Conservation (phyloP, 2,797 vertebrate genomes). For the Sandelia bainsii region DNA sequence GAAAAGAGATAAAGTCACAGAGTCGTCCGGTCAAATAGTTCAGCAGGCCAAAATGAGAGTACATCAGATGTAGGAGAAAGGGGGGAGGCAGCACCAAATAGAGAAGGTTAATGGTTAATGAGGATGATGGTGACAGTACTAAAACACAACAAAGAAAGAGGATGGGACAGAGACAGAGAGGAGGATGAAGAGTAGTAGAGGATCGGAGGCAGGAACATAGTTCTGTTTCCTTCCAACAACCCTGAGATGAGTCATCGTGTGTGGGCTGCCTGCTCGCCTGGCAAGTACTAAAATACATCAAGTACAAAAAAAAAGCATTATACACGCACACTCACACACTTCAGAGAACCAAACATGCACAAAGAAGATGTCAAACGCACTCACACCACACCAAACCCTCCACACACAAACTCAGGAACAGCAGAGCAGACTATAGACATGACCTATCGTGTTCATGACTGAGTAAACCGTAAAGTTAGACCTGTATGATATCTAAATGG, state of each 20-base stretch:
- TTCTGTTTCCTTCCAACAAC: slow-evolving; percentile 78
- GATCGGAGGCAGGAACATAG: slow-evolving; percentile 65
- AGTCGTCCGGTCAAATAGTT: slow-evolving; percentile 36
- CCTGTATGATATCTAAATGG: slow-evolving; percentile 8
- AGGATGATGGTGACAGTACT: slow-evolving; percentile 4
- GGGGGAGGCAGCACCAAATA: slow-evolving; percentile 18
- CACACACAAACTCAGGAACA: slow-evolving; percentile 15
- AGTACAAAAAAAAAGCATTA: slow-evolving; percentile 59
- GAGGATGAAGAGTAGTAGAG: slow-evolving; percentile 53
- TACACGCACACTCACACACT: slow-evolving; percentile 48
- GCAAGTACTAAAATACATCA: slow-evolving; percentile 78
- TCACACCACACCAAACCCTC: slow-evolving; percentile 16
- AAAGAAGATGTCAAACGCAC: slow-evolving; percentile 67
- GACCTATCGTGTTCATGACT: slow-evolving; percentile 23
- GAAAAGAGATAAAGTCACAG: slow-evolving; percentile 65
- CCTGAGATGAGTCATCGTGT: slow-evolving; percentile 77
- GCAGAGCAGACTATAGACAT: slow-evolving; percentile 29
- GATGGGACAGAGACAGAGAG: slow-evolving; percentile 38
- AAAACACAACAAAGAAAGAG: slow-evolving; percentile 30
- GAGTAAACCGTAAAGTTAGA: slow-evolving; percentile 23
- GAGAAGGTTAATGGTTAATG: slow-evolving; percentile 2
- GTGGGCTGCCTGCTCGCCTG: slow-evolving; percentile 77
- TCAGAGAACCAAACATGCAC: slow-evolving; percentile 54
- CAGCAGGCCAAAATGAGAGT: slow-evolving; percentile 45
- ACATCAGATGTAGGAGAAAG: slow-evolving; percentile 37